phyloP scores from a whole-genome alignment of 2,888 invertebrate genomes.

The Pyralis farinalis region DNA sequence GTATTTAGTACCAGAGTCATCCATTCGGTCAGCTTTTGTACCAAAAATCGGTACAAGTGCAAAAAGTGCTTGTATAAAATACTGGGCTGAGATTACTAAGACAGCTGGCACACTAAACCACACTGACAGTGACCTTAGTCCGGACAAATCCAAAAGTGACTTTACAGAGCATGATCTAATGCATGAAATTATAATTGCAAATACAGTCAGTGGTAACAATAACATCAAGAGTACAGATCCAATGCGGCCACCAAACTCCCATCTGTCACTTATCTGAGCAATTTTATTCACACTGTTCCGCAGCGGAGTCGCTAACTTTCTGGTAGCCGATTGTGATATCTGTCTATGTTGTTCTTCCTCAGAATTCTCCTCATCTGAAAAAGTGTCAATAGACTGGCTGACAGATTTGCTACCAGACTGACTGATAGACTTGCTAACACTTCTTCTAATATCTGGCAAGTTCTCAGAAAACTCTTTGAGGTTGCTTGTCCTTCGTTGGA shows the following conservation, averaged over 20 bases:
- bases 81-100: slow-evolving; percentile 53
- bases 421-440: slow-evolving; percentile 56
- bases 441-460: slow-evolving; percentile 50
- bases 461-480: slow-evolving; percentile 51
- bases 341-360: slow-evolving; percentile 42
- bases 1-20: slow-evolving; percentile 42
- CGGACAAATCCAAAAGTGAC: slow-evolving; percentile 38
- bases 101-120: slow-evolving; percentile 52
- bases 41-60: slow-evolving; percentile 80
- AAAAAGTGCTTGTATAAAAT: slow-evolving; percentile 69
- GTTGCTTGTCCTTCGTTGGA: slow-evolving; percentile 55
- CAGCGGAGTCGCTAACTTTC: slow-evolving; percentile 66
- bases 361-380: slow-evolving; percentile 64
- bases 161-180: slow-evolving; percentile 52
- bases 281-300: slow-evolving; percentile 45
- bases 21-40: slow-evolving; percentile 51
- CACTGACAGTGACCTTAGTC: slow-evolving; percentile 32
- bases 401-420: slow-evolving; percentile 60
- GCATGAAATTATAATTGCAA: slow-evolving; percentile 56
- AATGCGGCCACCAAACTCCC: slow-evolving; percentile 65
- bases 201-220: slow-evolving; percentile 54
- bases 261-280: slow-evolving; percentile 38
- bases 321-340: slow-evolving; percentile 47
- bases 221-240: slow-evolving; percentile 49
- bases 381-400: slow-evolving; percentile 58